A percentile compares a stretch with the other conserved stretches of the same genome.
phyloP scores from a whole-genome alignment of 1,140 invertebrate genomes.

The Holcopasites calliopsidis region DNA sequence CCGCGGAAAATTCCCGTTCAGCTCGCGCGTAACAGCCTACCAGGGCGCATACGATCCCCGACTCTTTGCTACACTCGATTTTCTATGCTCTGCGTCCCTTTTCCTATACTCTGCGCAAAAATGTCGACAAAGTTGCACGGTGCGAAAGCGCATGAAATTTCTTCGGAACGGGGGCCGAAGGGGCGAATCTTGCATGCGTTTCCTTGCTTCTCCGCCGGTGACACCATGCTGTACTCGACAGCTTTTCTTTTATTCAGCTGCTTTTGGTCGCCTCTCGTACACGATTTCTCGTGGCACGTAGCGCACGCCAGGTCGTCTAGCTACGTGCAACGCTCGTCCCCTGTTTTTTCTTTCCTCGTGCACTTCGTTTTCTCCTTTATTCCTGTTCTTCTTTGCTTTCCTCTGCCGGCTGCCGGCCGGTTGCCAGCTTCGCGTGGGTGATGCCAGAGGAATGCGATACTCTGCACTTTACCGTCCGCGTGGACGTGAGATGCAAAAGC shows the following conservation, averaged over 20 bases:
- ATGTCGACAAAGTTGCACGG: background rate
- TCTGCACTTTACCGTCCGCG: constrained; percentile 24
- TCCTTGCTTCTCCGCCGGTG: background rate
- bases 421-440: constrained; percentile 36
- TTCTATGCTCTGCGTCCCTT: background rate
- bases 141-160: background rate
- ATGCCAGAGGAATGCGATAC: constrained; percentile 46
- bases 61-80: too few species aligned
- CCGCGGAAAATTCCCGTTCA: constrained; percentile 5
- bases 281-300: constrained; percentile 30
- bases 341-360: background rate
- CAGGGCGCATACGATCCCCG: background rate
- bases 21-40: background rate
- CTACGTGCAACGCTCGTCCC: background rate
- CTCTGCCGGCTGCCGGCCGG: too few species aligned
- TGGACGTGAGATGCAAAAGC: constrained; percentile 40
- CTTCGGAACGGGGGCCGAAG: too few species aligned
- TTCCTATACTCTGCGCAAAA: background rate
- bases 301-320: background rate
- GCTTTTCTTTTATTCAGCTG: constrained; percentile 62
- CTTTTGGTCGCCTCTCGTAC: constrained; percentile 33
- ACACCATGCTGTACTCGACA: constrained; percentile 19
- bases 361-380: background rate
- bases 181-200: too few species aligned
- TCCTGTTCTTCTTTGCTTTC: background rate